Evolutionary conservation across 1,140 invertebrate species (phyloP), one percentile per base, ranked within the genome.

Genomic region (Antheraea pernyi): DNA sequence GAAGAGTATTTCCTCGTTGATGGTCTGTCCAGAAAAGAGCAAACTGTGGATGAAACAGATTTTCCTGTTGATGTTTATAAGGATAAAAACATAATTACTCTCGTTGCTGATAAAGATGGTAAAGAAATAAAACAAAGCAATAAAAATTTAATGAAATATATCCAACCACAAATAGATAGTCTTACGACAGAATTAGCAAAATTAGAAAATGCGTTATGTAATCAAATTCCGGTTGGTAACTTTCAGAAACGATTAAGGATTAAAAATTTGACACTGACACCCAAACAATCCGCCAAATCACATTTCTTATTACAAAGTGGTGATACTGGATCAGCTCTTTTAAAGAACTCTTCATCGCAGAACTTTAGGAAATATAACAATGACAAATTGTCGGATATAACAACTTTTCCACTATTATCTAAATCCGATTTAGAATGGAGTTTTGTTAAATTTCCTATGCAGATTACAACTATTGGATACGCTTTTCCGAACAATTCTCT

Each of bases 401-500:
- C 77, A 65, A 53, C 65, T 18, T 64, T 79, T 19, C 75, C 76
- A n/a, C 59, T 69, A n/a, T n/a, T 85, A 22, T 76, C 81, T 0
- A 83, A 82, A 62, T 68, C 73, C 30, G 39, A 78, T 72, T 42
- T 83, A 36, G 75, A 84, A 62, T 81, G 77, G 69, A 76, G 18
- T 19, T 78, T 78, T 37, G 16, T 77, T 19, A 75, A 75, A 16
- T 77, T 87, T 67, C 84, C 88, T 10, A 69, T 82, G 66, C 82
- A 88, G 69, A 74, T 87, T 59, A 67, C 86, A 42, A 88, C 88
- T 7, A 76, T 89, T 18, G 87, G 85, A 37, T 91, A 85, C 63
- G 79, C 80, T 63, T 84, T 88, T 66, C 79, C 86, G 36, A 62
- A 73, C 22, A 75, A 72, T 62, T 37, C 61, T 53, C 11, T 53